These are phyloP conservation scores for Watsonalla binaria DNA, from an alignment of 2,888 invertebrate species.

Conservation along the genomic window DNA sequence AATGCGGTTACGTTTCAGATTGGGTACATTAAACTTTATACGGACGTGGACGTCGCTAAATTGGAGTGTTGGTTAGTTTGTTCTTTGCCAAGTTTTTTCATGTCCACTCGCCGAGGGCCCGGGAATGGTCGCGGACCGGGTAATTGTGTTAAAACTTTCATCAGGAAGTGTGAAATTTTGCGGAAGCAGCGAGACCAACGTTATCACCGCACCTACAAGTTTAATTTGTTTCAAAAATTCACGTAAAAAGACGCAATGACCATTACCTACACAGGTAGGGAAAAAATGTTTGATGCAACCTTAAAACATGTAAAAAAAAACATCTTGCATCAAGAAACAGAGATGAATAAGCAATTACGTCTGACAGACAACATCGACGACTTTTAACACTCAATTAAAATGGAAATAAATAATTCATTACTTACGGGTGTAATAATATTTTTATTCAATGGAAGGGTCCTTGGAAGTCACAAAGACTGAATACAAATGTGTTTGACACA, in stretches of 20 bases:
- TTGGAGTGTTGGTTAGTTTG: constrained; percentile 74
- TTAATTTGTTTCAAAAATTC: constrained; percentile 65
- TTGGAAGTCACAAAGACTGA: constrained; percentile 37
- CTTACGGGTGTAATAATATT: constrained; percentile 37
- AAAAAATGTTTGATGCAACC: not conserved
- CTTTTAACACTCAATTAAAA: constrained; percentile 52
- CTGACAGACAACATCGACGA: constrained; percentile 30
- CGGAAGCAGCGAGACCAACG: constrained; percentile 52
- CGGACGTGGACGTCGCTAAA: constrained; percentile 71
- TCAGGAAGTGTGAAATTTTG: constrained; percentile 73
- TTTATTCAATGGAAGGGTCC: constrained; percentile 52
- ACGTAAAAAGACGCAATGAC: constrained; percentile 27
- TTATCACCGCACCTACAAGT: constrained; percentile 56
- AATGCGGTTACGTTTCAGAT: constrained; percentile 66
- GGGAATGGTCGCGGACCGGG: constrained; percentile 65
- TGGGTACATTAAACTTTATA: constrained; percentile 75
- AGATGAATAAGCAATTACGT: constrained; percentile 37
- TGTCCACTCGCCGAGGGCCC: constrained; percentile 62
- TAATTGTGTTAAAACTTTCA: constrained; percentile 78
- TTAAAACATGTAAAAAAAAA: constrained; percentile 4
- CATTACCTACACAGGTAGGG: constrained; percentile 24
- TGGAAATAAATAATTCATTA: constrained; percentile 55
- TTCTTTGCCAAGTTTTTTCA: constrained; percentile 74
- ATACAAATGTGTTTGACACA: constrained; percentile 54
- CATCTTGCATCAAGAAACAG: constrained; percentile 27